These are phyloP conservation scores for Sylvilagus bachmani DNA, from an alignment of 2,113 vertebrate genomes.

Conservation along the genomic window DNA sequence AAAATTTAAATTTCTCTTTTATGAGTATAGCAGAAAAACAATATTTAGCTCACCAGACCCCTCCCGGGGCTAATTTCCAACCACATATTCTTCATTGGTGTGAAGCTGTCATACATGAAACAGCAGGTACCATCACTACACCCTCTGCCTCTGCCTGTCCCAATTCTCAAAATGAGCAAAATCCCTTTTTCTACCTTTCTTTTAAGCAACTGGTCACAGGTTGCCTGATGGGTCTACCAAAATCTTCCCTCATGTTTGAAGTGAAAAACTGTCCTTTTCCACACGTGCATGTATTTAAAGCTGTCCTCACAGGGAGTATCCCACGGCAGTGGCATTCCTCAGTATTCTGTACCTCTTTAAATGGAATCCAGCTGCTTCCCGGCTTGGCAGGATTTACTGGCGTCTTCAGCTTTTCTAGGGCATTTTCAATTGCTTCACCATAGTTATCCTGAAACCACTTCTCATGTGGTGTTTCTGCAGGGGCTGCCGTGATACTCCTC, in stretches of 20 bases:
- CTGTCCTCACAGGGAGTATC: neutral
- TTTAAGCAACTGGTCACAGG: neutral
- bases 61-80: neutral
- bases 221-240: neutral
- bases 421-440: constrained; percentile 94
- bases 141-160: too few species aligned
- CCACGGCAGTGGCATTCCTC: neutral
- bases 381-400: constrained; percentile 97
- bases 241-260: neutral
- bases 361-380: constrained; percentile 97
- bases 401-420: constrained; percentile 95
- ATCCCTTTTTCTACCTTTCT: neutral
- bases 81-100: neutral
- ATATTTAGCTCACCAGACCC: neutral
- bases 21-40: neutral
- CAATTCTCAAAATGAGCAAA: constrained; percentile 46
- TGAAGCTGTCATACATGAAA: neutral
- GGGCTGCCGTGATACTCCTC: constrained; percentile 95
- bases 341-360: constrained; percentile 94
- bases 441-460: constrained; percentile 99
- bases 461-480: constrained; percentile 97
- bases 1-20: constrained; percentile 23
- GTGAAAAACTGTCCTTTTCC: neutral
- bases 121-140: neutral
- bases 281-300: neutral